phyloP scores from a whole-genome alignment of 2,888 invertebrate genomes.

The Calameuta pallipes region DNA sequence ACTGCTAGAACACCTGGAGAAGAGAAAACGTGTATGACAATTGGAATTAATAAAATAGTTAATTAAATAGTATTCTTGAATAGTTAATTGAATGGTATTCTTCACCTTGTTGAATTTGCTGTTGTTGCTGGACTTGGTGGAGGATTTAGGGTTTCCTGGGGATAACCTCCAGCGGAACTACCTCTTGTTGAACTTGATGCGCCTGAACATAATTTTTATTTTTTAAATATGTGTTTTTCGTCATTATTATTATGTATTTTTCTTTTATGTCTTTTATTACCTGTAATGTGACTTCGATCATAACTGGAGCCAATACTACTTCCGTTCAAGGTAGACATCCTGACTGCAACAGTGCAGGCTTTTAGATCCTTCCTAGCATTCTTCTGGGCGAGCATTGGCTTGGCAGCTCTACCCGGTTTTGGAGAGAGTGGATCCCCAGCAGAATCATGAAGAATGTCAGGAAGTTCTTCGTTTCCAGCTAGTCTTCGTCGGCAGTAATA shows the following conservation, averaged over 20 bases:
- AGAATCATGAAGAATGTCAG: constrained; percentile 72
- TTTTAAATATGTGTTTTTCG: not conserved
- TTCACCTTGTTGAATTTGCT: constrained; percentile 67
- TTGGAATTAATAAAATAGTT: not conserved
- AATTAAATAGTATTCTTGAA: not conserved
- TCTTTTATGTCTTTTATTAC: constrained; percentile 54
- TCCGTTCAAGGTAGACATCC: constrained; percentile 75
- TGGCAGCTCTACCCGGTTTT: constrained; percentile 63
- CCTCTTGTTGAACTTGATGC: constrained; percentile 78
- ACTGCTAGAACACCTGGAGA: constrained; percentile 65
- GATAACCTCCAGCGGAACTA: constrained; percentile 74
- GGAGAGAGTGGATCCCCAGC: constrained; percentile 77
- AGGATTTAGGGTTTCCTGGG: constrained; percentile 89
- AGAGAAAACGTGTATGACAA: not conserved
- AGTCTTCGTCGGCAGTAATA: constrained; percentile 70
- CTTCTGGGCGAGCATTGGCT: constrained; percentile 59
- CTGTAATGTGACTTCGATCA: constrained; percentile 79
- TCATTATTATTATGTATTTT: not conserved
- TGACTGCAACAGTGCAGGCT: constrained; percentile 68
- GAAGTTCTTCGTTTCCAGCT: constrained; percentile 65
- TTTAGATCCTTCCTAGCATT: constrained; percentile 59
- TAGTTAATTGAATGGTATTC: constrained; percentile 25
- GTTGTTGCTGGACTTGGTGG: constrained; percentile 91
- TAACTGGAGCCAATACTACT: constrained; percentile 75
- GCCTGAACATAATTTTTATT: constrained; percentile 50